Base-by-base conservation (phyloP, 1,140 invertebrate genomes). In the Zaprionus taronus region DNA sequence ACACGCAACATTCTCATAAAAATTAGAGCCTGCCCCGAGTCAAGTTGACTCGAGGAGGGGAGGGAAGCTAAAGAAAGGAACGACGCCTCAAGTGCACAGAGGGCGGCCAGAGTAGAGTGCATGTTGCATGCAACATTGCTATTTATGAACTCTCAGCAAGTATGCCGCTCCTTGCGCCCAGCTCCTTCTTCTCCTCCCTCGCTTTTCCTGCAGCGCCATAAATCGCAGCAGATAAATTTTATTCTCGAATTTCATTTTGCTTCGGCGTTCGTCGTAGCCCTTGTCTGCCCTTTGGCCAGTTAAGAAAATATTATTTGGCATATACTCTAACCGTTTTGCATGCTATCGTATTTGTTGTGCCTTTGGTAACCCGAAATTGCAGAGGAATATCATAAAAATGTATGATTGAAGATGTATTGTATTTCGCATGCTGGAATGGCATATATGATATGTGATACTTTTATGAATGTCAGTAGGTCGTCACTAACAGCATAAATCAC, bases 171-270 rank as follows among this genome's bases (percentile, higher is more conserved):
- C 75, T 58, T 78, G 51, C 38, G 2, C 38, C 7, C 38, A 41
- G n/a, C 41, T 24, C 24, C 26, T 34, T 14, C 11, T 28, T 12
- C 14, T 28, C 28, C 24, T 15, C 47, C 47, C 63, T 36, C n/a
- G 20, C 28, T 28, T 49, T 57, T 36, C 61, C 65, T 65, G 58
- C 67, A 41, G 77, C 66, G 34, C 71, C 75, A 87, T 87, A 87
- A 87, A 87, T 89, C 72, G 84, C 79, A 87, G 74, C 84, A 87
- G 81, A 90, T 87, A 87, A 81, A 89, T 90, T 90, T 84, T 77
- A 77, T 77, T 83, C 81, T 78, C 79, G 79, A 75, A 89, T 89
- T 84, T 84, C 78, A 66, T 77, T 80, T 86, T 79, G 79, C 63
- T 73, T 74, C 83, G 24, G 24, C 24, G 47, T 51, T 47, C 15